Conservation (phyloP, 2,888 invertebrate genomes). For the Beris morrisii region DNA sequence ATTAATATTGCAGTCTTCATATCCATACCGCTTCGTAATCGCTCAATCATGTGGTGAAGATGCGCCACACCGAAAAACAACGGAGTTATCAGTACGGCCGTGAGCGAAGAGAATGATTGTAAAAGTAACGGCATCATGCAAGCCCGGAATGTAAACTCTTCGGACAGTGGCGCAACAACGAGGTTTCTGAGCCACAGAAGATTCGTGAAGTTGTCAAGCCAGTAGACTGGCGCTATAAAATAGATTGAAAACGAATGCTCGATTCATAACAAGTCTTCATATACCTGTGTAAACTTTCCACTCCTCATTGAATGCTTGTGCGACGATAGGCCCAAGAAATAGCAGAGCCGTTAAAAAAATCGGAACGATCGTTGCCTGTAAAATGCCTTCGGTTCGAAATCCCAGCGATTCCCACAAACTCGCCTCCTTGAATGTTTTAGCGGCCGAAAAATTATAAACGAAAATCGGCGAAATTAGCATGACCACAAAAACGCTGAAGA, state of each 20-base stretch:
- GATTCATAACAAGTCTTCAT: neutral
- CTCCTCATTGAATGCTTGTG: constrained; percentile 70
- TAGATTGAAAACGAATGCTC: constrained; percentile 2
- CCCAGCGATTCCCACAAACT: constrained; percentile 74
- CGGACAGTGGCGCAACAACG: constrained; percentile 88
- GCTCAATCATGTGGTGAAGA: constrained; percentile 87
- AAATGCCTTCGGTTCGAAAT: constrained; percentile 70
- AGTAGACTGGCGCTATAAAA: constrained; percentile 67
- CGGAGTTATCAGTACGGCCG: constrained; percentile 82
- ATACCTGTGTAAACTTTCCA: constrained; percentile 70
- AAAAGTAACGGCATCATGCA: constrained; percentile 91
- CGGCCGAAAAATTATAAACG: constrained; percentile 71
- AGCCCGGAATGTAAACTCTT: constrained; percentile 93
- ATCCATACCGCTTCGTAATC: constrained; percentile 70
- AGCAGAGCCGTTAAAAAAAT: constrained; percentile 76
- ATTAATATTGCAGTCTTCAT: constrained; percentile 70
- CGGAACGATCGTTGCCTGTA: constrained; percentile 74
- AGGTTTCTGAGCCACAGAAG: constrained; percentile 86
- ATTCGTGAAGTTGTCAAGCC: constrained; percentile 72
- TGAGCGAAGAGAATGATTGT: constrained; percentile 74
- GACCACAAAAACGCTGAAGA: constrained; percentile 81
- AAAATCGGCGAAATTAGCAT: constrained; percentile 78
- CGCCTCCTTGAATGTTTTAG: constrained; percentile 61
- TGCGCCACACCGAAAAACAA: constrained; percentile 93
- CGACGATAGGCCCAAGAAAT: constrained; percentile 80